phyloP scores from a whole-genome alignment of 2,888 invertebrate genomes.

The Stenoptilia bipunctidactyla region DNA sequence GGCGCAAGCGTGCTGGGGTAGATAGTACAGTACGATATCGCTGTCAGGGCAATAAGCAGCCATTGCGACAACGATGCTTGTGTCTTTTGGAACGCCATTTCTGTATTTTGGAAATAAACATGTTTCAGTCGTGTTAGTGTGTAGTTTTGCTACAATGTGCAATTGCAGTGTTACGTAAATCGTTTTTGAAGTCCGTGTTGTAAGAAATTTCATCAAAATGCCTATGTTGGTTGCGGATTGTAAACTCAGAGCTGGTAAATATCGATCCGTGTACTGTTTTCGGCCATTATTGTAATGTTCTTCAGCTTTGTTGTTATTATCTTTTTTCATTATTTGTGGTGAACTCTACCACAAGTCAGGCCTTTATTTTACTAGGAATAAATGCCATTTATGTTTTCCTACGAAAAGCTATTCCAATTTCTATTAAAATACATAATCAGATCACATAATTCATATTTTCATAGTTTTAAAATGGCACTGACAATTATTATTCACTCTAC shows the following conservation, averaged over 20 bases:
- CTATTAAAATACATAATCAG: too few relatives aligned
- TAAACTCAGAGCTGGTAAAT: conserved; percentile 55
- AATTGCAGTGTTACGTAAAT: conserved; percentile 39
- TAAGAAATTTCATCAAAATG: conserved; percentile 32
- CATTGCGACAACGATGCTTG: conserved; percentile 40
- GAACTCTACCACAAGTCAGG: too few relatives aligned
- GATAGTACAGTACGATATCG: conserved; percentile 36
- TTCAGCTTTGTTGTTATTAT: too few relatives aligned
- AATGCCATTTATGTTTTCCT: too few relatives aligned
- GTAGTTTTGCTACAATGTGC: conserved; percentile 34
- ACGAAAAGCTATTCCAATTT: too few relatives aligned
- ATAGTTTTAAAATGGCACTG: too few relatives aligned
- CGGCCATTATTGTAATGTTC: conserved; percentile 34
- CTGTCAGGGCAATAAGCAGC: conserved; percentile 37
- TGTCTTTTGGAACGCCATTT: conserved; percentile 33
- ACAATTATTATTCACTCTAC: too few relatives aligned
- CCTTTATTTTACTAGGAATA: too few relatives aligned
- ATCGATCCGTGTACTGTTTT: conserved; percentile 45
- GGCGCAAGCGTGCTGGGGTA: conserved; percentile 60
- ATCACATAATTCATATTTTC: too few relatives aligned
- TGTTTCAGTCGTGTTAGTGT: conserved; percentile 18
- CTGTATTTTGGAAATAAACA: conserved; percentile 22
- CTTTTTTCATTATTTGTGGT: too few relatives aligned
- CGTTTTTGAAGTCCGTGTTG: conserved; percentile 21
- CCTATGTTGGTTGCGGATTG: conserved; percentile 43